Base-by-base conservation (phyloP, 2,888 invertebrate species). In the Campoplex nolae region DNA sequence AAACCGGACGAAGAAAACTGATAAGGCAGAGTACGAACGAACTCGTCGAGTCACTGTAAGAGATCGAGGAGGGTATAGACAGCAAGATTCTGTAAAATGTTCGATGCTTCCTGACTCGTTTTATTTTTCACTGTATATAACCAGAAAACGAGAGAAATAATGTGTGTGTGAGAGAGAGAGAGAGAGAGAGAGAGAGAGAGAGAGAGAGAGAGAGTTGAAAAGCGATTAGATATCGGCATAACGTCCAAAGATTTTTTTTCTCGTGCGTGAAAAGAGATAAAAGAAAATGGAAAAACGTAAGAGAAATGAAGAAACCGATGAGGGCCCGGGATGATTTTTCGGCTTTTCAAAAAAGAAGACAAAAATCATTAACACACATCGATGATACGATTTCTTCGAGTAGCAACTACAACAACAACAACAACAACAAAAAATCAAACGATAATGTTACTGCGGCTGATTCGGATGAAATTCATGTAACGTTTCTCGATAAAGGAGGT, bases 151-250 rank as follows among this genome's bases (percentile, higher is more conserved):
- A 71, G 32, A 74, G 71, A 56, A n/a, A 73, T 67, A 68, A 28
- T 68, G 48, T 56, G 65, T 42, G 65, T 75, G 54, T 48, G 75
- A 48, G 48, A 54, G 32, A 73, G 75, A 48, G 38, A 68, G 51
- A 70, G 54, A 56, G 54, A 82, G 54, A 48, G 75, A 48, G 58
- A n/a, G 54, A 58, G 75, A 48, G 48, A 54, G 32, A 73, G 75
- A 48, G 38, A 68, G 51, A 70, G 54, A 56, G 54, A 82, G 54
- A 48, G 75, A 48, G 58, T 3, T 51, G 28, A 38, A 11, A 28
- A 35, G 70, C 75, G 86, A 86, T 86, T 84, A 86, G 86, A 86
- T 86, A 86, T 80, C 77, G 68, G 48, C 75, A 32, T 13, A 74
- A 74, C 65, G 71, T 51, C 56, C 71, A 65, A 16, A 75, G 56